phyloP scores from a whole-genome alignment of 2,888 invertebrate genomes.

The Hydrotaea diabolus region DNA sequence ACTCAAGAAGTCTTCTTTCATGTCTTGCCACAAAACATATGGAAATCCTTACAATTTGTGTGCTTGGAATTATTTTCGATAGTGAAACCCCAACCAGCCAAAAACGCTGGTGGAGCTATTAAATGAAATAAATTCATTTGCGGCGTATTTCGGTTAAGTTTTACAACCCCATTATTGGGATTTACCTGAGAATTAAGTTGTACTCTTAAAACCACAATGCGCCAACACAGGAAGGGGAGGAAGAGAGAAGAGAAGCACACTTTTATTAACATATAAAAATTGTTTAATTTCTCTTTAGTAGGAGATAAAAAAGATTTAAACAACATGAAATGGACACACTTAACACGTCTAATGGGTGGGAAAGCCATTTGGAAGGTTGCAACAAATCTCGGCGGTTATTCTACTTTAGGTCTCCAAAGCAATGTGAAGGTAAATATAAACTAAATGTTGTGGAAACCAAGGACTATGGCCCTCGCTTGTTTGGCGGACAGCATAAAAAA shows the following conservation, averaged over 20 bases:
- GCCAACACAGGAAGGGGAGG: neutral
- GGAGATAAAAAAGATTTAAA: conserved; percentile 66
- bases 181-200: conserved; percentile 57
- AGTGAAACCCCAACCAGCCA: neutral
- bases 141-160: conserved; percentile 40
- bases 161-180: conserved; percentile 66
- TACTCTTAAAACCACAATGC: neutral
- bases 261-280: conserved; percentile 63
- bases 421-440: too few relatives aligned
- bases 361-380: neutral
- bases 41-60: conserved; percentile 34
- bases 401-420: too few relatives aligned
- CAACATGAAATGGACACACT: conserved; percentile 52
- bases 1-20: too few relatives aligned
- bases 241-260: neutral
- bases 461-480: conserved; percentile 7
- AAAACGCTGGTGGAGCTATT: neutral
- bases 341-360: neutral
- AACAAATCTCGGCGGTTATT: neutral
- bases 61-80: conserved; percentile 28
- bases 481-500: conserved; percentile 65
- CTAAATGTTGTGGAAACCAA: neutral
- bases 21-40: too few relatives aligned
- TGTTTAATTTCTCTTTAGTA: conserved; percentile 65
- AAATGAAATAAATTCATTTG: conserved; percentile 60